Base-by-base conservation (phyloP, 2,888 invertebrate genomes). In the Lepetodrilus schrolli region DNA sequence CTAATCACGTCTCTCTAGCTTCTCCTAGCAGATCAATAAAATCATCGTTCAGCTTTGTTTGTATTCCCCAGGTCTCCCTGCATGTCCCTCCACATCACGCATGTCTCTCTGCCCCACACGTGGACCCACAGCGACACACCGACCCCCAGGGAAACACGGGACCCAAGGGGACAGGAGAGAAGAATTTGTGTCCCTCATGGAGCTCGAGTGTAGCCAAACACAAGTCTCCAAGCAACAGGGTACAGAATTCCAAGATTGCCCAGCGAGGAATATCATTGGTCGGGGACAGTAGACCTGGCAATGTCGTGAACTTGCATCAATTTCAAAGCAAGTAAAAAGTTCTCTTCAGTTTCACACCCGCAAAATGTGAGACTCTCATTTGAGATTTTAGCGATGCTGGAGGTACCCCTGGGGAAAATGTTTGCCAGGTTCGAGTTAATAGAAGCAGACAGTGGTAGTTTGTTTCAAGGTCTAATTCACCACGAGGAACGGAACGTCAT, bases 201-300 rank as follows among this genome's bases (percentile, higher is more conserved):
- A 23, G n/a, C n/a, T n/a, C n/a, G 7, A 34, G 58, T 58, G 58
- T 58, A 58, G 58, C 26, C 34, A 58, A 58, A 58, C 58, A 58
- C n/a, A n/a, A 30, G 17, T 43, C 26, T 34, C 58, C 30, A 30
- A 34, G 26, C 58, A 30, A 34, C 2, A 8, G 26, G 30, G 58
- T 58, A 34, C 58, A 58, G 58, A 30, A 58, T 58, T 58, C 5
- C 7, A n/a, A 30, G 13, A 58, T 17, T 34, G 58, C 34, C 34
- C 17, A 34, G 2, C 17, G 23, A 58, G 58, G n/a, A 26, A 13
- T 58, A 58, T 58, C 34, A 58, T 58, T 58, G 34, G 58, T n/a
- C n/a, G n/a, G n/a, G n/a, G n/a, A n/a, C n/a, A n/a, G n/a, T n/a
- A n/a, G n/a, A n/a, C n/a, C n/a, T n/a, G n/a, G n/a, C n/a, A n/a